Evolutionary conservation across 2,797 vertebrate species (phyloP), one percentile per base, ranked within the genome.

Genomic region (Vespertilio murinus): DNA sequence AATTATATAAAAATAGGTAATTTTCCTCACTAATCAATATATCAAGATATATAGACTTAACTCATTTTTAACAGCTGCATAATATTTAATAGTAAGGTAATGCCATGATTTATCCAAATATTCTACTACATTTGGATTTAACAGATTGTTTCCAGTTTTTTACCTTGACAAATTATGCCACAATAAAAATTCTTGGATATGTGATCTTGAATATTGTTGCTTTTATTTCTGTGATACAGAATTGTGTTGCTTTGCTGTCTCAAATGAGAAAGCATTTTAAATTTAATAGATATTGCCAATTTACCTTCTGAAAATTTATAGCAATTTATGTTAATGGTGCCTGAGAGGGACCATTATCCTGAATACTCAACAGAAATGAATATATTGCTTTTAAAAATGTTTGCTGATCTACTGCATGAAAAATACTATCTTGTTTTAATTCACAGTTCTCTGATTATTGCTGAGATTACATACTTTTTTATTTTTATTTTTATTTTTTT

Each of bases 341-440:
- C 23, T 47, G 17, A 93, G n/a, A 89, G 6, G n/a, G 14, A 64
- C 85, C 8, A 17, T 88, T 92, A 90, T 86, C 42, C 42, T 89
- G 54, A 93, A 25, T 84, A 90, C 0, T 13, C 64, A 90, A 90
- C 47, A 92, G 67, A 87, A 88, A 70, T 86, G 20, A 61, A 56
- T 92, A 90, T 61, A 56, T 75, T 91, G 9, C 20, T 78, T 69
- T 85, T 49, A 79, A 84, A 96, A 92, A 42, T 70, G 20, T 87
- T 90, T 94, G 45, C 35, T 81, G 35, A 25, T 86, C 40, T 54
- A 18, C 78, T 59, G 28, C 28, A 33, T 92, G 52, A 95, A 89
- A 80, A 81, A 85, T 33, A 61, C 33, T 90, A 2, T 56, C 49
- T 88, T 59, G 17, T 83, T 80, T 91, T 75, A 88, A 88, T 91